phyloP scores from a whole-genome alignment of 1,140 invertebrate species.

The Gryllus bimaculatus region DNA sequence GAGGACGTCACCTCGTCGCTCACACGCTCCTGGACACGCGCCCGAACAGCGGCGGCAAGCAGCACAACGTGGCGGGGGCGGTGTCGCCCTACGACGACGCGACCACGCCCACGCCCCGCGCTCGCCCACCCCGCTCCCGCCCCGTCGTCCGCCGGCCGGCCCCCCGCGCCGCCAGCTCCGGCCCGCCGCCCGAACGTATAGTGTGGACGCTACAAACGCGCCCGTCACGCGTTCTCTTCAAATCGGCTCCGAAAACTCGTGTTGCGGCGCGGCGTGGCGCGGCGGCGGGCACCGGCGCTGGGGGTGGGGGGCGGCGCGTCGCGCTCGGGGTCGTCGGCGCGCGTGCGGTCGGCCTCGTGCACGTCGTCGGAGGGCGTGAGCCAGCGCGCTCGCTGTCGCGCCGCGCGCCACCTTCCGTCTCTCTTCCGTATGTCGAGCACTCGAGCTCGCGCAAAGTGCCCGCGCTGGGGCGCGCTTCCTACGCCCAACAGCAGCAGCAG shows the following conservation, averaged over 20 bases:
- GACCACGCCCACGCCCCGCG: neutral
- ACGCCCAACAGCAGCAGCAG: conserved; percentile 18
- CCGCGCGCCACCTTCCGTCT: conserved; percentile 72
- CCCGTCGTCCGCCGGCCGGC: neutral
- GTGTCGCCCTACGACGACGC: neutral
- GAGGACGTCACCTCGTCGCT: conserved; percentile 87
- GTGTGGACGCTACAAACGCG: conserved; percentile 84
- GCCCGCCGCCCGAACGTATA: conserved; percentile 47
- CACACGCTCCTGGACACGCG: conserved; percentile 76
- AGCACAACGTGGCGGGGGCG: conserved; percentile 18
- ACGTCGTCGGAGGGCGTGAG: conserved; percentile 52
- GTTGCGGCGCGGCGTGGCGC: neutral
- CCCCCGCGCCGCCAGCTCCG: too few relatives aligned
- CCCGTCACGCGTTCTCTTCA: conserved; percentile 34
- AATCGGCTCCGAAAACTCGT: conserved; percentile 16
- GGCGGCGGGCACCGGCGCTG: neutral
- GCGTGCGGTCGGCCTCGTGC: conserved; percentile 43
- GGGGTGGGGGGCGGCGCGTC: neutral
- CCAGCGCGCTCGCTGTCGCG: conserved; percentile 59
- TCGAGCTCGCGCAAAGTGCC: conserved; percentile 17
- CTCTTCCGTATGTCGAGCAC: conserved; percentile 66
- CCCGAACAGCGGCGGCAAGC: conserved; percentile 17
- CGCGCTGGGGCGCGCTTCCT: neutral
- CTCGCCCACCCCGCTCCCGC: too few relatives aligned
- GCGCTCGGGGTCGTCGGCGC: conserved; percentile 33